Evolutionary conservation across 2,888 invertebrate species (phyloP).

Genomic region (Agrilus cyanescens): DNA sequence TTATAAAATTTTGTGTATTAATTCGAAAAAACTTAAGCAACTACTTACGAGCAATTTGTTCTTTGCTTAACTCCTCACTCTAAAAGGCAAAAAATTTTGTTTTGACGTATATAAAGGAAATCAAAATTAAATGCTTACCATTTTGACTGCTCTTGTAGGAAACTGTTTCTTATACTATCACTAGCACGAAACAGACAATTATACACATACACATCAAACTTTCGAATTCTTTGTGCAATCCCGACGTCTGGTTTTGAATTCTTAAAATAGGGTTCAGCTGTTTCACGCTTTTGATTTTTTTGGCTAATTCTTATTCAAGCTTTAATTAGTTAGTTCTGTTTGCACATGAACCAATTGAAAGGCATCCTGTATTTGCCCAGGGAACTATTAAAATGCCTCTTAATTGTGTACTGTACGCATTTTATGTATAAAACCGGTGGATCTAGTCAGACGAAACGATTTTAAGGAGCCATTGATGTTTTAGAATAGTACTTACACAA

Average conservation of each 20-base stretch:
- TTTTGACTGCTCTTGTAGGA: constrained; percentile 1
- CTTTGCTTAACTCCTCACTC: constrained; percentile 63
- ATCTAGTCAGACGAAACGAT: too few relatives aligned
- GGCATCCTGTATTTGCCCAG: constrained; percentile 5
- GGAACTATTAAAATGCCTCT: not conserved
- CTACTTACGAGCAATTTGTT: constrained; percentile 65
- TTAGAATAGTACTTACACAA: too few relatives aligned
- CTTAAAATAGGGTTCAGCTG: constrained; percentile 14
- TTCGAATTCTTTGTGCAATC: constrained; percentile 4
- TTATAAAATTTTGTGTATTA: too few relatives aligned
- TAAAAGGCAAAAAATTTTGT: constrained; percentile 4
- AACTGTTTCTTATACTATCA: constrained; percentile 1
- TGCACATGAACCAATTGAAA: not conserved
- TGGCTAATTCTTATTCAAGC: constrained; percentile 8
- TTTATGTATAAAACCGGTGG: too few relatives aligned
- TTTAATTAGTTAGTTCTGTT: too few relatives aligned
- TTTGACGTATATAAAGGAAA: too few relatives aligned
- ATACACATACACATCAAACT: constrained; percentile 7
- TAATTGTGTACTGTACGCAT: too few relatives aligned
- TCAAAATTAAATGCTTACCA: constrained; percentile 2
- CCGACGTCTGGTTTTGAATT: constrained; percentile 11
- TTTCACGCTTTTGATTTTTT: constrained; percentile 13
- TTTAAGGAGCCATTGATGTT: too few relatives aligned
- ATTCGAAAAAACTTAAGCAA: constrained; percentile 6
- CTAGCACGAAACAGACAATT: constrained; percentile 6